phyloP scores from a whole-genome alignment of 2,797 vertebrate genomes.

The Glossophaga mutica region DNA sequence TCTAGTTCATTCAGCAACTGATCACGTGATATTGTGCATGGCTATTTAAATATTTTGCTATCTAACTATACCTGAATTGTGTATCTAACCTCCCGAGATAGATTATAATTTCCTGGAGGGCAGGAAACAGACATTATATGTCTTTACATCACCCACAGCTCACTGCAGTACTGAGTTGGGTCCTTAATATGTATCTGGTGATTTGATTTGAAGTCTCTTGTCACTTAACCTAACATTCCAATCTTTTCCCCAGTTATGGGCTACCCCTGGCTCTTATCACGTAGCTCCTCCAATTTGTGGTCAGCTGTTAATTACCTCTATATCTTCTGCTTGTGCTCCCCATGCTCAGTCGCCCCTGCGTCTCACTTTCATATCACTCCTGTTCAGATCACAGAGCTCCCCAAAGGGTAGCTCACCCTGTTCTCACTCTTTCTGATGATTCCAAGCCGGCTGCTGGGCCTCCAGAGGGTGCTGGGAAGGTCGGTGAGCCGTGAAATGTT shows the following conservation, averaged over 20 bases:
- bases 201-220: slow-evolving; percentile 23
- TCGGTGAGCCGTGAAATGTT: background rate
- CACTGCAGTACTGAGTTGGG: background rate
- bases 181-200: background rate
- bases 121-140: background rate
- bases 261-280: background rate
- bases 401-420: background rate
- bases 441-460: background rate
- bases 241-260: background rate
- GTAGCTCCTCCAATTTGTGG: background rate
- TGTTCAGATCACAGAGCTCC: background rate
- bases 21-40: background rate
- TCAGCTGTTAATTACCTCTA: background rate
- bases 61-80: slow-evolving; percentile 2
- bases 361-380: background rate
- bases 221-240: slow-evolving; percentile 4
- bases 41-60: slow-evolving; percentile 42
- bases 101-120: slow-evolving; percentile 51
- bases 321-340: background rate
- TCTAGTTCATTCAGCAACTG: background rate
- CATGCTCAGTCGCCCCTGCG: background rate
- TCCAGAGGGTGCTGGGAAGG: background rate
- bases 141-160: background rate
- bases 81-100: slow-evolving; percentile 9
- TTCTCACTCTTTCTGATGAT: background rate